Conservation (phyloP, 1,140 invertebrate genomes). For the Camponotus vicinus region DNA sequence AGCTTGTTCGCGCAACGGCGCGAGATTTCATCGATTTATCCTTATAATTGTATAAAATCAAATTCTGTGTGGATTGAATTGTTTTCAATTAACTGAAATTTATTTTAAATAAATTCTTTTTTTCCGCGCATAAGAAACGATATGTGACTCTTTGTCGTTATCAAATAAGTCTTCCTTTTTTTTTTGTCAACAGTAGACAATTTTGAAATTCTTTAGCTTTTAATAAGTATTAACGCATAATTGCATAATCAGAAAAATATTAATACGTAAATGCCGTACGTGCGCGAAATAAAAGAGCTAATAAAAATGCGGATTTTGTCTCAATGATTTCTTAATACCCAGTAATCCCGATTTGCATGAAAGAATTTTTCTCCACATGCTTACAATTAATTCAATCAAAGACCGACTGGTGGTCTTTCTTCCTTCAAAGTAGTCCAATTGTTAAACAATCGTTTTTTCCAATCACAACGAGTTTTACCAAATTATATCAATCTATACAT, state of each 20-base stretch:
- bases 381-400: constrained; percentile 7
- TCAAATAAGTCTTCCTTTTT: not conserved
- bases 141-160: not conserved
- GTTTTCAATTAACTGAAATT: constrained; percentile 27
- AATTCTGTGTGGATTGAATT: constrained; percentile 5
- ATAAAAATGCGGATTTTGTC: constrained; percentile 5
- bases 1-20: not conserved
- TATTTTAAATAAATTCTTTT: not conserved
- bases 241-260: not conserved
- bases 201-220: not conserved
- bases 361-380: constrained; percentile 1
- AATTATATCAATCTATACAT: not conserved
- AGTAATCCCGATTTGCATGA: constrained; percentile 6
- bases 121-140: not conserved
- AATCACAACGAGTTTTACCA: not conserved
- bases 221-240: constrained; percentile 1
- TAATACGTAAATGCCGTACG: constrained; percentile 4
- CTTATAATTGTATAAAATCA: constrained; percentile 39
- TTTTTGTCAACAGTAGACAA: not conserved
- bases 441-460: constrained; percentile 6
- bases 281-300: not conserved
- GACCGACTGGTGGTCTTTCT: constrained; percentile 1
- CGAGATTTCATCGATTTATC: constrained; percentile 33
- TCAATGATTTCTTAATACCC: not conserved
- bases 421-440: constrained; percentile 6